Evolutionary conservation across 1,140 invertebrate species (phyloP).

Genomic region (Bombus soroeensis): DNA sequence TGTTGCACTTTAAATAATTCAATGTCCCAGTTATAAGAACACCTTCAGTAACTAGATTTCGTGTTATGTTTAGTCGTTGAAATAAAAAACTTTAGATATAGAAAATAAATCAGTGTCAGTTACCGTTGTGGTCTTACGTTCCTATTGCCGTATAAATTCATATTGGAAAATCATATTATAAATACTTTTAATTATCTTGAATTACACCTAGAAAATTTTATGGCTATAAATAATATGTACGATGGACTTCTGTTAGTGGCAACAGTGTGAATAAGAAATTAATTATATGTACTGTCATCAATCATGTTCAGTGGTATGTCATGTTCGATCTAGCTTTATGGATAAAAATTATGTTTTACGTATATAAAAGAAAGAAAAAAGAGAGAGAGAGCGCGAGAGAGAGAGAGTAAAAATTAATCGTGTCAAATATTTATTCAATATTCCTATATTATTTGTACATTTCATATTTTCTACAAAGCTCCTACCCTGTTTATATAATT

Average conservation of each 20-base stretch:
- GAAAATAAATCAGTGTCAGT: constrained; percentile 46
- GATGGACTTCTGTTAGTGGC: constrained; percentile 25
- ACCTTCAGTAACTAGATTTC: constrained; percentile 38
- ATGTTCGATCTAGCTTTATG: constrained; percentile 47
- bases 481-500: constrained; percentile 56
- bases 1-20: constrained; percentile 13
- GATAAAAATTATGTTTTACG: constrained; percentile 44
- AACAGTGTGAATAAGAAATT: constrained; percentile 35
- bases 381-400: neutral
- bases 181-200: neutral
- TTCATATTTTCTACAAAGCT: constrained; percentile 54
- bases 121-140: constrained; percentile 48
- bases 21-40: neutral
- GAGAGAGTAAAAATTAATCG: constrained; percentile 50
- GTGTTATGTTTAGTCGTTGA: constrained; percentile 47
- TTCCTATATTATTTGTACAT: constrained; percentile 58
- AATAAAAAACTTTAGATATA: constrained; percentile 40
- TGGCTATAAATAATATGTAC: constrained; percentile 24
- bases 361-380: constrained; percentile 32
- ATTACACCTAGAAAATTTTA: constrained; percentile 9
- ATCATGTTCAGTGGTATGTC: constrained; percentile 32
- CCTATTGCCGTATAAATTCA: constrained; percentile 25
- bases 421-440: constrained; percentile 61
- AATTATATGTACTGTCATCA: constrained; percentile 34
- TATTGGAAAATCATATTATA: constrained; percentile 19